Conservation (phyloP, 2,888 invertebrate species). For the Patella caerulea region DNA sequence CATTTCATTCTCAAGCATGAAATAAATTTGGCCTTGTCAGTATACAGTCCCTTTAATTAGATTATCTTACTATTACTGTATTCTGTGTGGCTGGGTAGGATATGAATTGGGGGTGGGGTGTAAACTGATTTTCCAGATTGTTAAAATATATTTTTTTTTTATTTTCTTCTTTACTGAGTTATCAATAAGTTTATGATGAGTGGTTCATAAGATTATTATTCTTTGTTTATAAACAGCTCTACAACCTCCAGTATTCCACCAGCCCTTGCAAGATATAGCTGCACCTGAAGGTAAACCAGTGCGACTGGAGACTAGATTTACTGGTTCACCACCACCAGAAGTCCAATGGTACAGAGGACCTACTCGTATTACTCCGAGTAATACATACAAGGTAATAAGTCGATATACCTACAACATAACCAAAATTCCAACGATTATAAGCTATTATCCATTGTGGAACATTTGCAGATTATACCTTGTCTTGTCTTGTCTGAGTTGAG, state of each 20-base stretch:
- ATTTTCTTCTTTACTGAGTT: neutral
- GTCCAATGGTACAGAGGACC: conserved; percentile 72
- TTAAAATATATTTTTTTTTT: neutral
- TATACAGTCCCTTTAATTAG: too few relatives aligned
- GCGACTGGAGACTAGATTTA: conserved; percentile 63
- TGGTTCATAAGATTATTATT: conserved; percentile 9
- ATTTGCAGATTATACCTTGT: too few relatives aligned
- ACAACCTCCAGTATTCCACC: conserved; percentile 70
- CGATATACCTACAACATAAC: too few relatives aligned
- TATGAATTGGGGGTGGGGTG: neutral
- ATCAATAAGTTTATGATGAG: too few relatives aligned
- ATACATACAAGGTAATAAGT: conserved; percentile 50
- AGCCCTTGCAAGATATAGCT: conserved; percentile 61
- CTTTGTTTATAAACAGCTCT: conserved; percentile 73
- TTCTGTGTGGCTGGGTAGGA: too few relatives aligned
- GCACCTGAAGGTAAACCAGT: conserved; percentile 66
- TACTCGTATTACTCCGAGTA: conserved; percentile 65
- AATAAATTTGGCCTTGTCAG: too few relatives aligned
- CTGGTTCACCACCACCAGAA: conserved; percentile 70
- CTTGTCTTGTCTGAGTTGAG: too few relatives aligned
- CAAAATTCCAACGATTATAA: too few relatives aligned
- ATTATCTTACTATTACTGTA: too few relatives aligned
- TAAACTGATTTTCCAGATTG: neutral
- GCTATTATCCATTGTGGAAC: too few relatives aligned
- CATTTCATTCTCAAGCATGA: too few relatives aligned